phyloP scores from a whole-genome alignment of 2,113 vertebrate genomes.

The Lichenostomus cassidix region DNA sequence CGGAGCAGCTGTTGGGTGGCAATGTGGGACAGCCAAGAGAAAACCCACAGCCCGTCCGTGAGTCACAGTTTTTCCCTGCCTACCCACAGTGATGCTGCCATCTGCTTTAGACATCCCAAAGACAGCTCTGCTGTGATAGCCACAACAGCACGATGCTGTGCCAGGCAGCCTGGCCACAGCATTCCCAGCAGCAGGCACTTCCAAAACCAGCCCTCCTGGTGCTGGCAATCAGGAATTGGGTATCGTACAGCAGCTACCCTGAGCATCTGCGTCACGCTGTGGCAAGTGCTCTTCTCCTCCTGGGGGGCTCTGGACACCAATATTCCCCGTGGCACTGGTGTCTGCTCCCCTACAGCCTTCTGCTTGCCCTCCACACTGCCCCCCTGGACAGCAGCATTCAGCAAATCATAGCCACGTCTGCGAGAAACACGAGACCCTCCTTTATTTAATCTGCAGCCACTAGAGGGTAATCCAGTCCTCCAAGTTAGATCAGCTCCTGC shows the following conservation, averaged over 20 bases:
- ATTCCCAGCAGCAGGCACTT: background rate
- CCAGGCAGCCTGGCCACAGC: background rate
- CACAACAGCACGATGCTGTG: background rate
- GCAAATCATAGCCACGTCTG: background rate
- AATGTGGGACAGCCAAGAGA: background rate
- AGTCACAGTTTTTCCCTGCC: background rate
- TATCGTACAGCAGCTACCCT: rapidly evolving
- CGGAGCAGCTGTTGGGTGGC: background rate
- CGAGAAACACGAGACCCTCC: background rate
- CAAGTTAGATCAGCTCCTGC: background rate
- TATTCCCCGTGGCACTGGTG: background rate
- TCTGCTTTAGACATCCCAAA: background rate
- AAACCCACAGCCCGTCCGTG: background rate
- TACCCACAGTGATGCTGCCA: background rate
- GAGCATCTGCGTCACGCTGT: background rate
- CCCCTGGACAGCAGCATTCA: background rate
- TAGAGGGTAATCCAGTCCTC: conserved; percentile 58
- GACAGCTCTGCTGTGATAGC: background rate
- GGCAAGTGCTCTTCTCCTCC: background rate
- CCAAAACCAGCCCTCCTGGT: background rate
- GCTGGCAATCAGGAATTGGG: rapidly evolving
- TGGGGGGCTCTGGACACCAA: background rate
- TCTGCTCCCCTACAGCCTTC: background rate
- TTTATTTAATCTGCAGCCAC: conserved; percentile 47
- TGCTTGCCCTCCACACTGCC: background rate